Conservation (phyloP, 2,113 vertebrate genomes). For the Takifugu bimaculatus region DNA sequence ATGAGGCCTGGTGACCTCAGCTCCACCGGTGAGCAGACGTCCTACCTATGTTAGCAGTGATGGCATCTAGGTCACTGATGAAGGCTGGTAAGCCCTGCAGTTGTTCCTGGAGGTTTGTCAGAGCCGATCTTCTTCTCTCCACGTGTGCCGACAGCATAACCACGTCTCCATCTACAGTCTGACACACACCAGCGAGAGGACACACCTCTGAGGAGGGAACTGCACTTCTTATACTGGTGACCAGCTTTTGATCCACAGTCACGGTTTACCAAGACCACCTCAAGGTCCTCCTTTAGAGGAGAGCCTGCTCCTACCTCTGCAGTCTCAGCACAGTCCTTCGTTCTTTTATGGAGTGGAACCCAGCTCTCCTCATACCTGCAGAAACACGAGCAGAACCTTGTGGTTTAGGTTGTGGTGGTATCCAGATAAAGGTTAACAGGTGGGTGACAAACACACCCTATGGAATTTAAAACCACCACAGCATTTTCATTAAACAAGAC, state of each 20-base stretch:
- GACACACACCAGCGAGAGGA: conserved; percentile 19
- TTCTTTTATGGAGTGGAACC: conserved; percentile 58
- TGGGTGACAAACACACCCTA: not conserved
- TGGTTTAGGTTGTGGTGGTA: too few species aligned
- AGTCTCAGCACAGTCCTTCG: conserved; percentile 50
- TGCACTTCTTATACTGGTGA: too few species aligned
- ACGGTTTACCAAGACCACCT: too few species aligned
- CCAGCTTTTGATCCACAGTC: too few species aligned
- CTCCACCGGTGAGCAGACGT: too few species aligned
- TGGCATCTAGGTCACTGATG: conserved; percentile 80
- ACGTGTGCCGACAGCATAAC: conserved; percentile 93
- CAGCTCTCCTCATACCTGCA: conserved; percentile 59
- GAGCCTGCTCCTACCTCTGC: conserved; percentile 47
- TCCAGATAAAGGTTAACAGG: not conserved
- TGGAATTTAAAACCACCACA: not conserved
- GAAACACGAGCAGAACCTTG: not conserved
- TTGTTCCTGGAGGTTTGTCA: conserved; percentile 84
- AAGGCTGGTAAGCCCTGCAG: conserved; percentile 85
- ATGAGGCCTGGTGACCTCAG: too few species aligned
- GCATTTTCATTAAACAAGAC: too few species aligned
- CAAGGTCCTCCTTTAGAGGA: not conserved
- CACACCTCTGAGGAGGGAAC: not conserved
- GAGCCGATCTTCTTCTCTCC: conserved; percentile 82
- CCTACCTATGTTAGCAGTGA: conserved; percentile 82
- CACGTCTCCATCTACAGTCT: conserved; percentile 87